Base-by-base conservation (phyloP, 2,888 invertebrate species). In the Heliconius ethilla region DNA sequence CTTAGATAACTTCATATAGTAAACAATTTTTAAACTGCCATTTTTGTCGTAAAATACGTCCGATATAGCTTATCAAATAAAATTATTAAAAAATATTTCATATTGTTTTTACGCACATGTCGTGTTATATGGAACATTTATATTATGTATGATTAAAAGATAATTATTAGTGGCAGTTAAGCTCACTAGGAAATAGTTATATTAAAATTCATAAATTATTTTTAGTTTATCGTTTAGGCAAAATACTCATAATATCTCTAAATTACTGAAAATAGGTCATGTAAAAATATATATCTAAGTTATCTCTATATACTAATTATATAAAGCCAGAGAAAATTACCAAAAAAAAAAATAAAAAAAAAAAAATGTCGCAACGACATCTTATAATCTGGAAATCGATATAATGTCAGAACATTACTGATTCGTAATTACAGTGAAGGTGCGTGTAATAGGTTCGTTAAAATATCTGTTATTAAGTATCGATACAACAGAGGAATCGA, bases 401-500 rank as follows among this genome's bases (percentile, higher is more conserved):
- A 7, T 65, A 74, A 74, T 74, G 63, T 40, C 63, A 45, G 73
- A 63, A 40, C 63, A n/a, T 62, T 74, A 63, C 63, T 65, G 74
- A 65, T 40, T 65, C 74, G 74, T 74, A 74, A 74, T 74, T 74
- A 63, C 13, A 45, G 63, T 65, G 27, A 40, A 74, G 59, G 72
- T 55, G 72, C 72, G 72, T 15, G 55, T 72, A 72, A 59, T 59
- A 59, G 33, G 72, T 59, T 33, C 72, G 72, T 72, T 72, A 72
- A 72, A 59, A 59, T 59, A 59, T 72, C 29, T 59, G 72, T 72
- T 29, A 59, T 72, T 72, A 72, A 15, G 11, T 72, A 59, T 59
- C 72, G 72, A 72, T 72, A 33, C n/a, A 33, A 22, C 15, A 37
- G 33, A 59, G 9, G 15, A 72, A 59, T 72, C 55, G 72, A 59